phyloP scores from a whole-genome alignment of 2,113 vertebrate species.

The Hoplias malabaricus region DNA sequence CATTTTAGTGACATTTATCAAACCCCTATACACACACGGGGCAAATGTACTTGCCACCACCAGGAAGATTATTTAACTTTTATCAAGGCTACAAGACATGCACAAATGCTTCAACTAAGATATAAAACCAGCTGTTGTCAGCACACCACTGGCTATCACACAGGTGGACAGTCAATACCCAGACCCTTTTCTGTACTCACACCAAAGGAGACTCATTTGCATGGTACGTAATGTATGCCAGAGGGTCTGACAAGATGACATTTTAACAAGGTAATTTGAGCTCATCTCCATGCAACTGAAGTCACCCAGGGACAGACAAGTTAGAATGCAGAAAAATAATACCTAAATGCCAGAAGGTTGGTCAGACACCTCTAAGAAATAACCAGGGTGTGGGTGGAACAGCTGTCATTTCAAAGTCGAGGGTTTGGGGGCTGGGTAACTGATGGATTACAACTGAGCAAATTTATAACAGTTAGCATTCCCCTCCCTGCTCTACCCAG shows the following conservation, averaged over 20 bases:
- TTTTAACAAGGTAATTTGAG: constrained; percentile 59
- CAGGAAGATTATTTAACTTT: neutral
- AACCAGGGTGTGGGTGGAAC: constrained; percentile 26
- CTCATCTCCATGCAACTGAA: constrained; percentile 40
- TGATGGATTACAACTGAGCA: constrained; percentile 16
- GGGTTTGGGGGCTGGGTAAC: constrained; percentile 6
- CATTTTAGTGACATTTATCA: constrained; percentile 62
- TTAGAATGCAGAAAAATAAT: constrained; percentile 31
- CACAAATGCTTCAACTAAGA: neutral
- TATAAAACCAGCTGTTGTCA: constrained; percentile 6
- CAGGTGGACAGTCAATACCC: constrained; percentile 27
- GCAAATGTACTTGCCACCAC: neutral
- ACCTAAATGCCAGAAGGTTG: constrained; percentile 30
- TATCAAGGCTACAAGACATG: neutral
- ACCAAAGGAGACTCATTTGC: constrained; percentile 43
- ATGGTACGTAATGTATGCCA: constrained; percentile 46
- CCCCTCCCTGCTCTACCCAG: constrained; percentile 11
- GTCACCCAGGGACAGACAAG: constrained; percentile 34
- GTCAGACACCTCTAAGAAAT: constrained; percentile 37
- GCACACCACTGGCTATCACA: neutral
- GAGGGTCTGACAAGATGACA: constrained; percentile 51
- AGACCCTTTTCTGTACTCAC: neutral
- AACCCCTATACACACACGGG: constrained; percentile 59
- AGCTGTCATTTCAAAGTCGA: constrained; percentile 12
- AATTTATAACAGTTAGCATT: neutral